These are phyloP conservation scores for Lanistes nyassanus DNA, from an alignment of 1,140 invertebrate genomes.

Conservation along the genomic window DNA sequence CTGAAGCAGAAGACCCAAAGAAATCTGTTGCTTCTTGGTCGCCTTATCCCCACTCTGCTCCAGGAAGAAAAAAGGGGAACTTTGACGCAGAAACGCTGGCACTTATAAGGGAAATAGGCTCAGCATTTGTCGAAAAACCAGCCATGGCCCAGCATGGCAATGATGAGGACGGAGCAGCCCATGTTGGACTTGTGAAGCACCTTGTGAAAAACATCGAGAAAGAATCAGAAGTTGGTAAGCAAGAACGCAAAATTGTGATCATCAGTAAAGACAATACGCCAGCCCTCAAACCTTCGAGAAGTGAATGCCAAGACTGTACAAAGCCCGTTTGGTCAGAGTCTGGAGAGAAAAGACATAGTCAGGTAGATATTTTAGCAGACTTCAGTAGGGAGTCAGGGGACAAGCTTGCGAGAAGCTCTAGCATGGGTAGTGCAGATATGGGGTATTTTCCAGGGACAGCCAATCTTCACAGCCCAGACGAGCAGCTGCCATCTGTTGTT, in stretches of 20 bases:
- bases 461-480: background rate
- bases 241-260: conserved; percentile 44
- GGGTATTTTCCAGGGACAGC: background rate
- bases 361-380: background rate
- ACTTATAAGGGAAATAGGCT: conserved; percentile 55
- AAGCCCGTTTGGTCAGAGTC: background rate
- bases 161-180: conserved; percentile 27
- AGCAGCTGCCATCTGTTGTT: conserved; percentile 35
- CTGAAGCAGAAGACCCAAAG: background rate
- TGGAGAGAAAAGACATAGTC: background rate
- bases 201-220: conserved; percentile 55
- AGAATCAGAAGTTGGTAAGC: conserved; percentile 28
- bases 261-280: conserved; percentile 38
- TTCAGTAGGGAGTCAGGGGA: background rate
- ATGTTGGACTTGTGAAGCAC: conserved; percentile 43
- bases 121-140: conserved; percentile 50
- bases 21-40: background rate
- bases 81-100: conserved; percentile 49
- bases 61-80: conserved; percentile 16
- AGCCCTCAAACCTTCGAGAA: conserved; percentile 17
- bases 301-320: conserved; percentile 10
- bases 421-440: background rate
- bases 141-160: conserved; percentile 33
- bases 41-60: background rate
- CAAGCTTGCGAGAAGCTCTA: background rate